Evolutionary conservation across 2,113 vertebrate species (phyloP).

Genomic region (Prinia subflava): DNA sequence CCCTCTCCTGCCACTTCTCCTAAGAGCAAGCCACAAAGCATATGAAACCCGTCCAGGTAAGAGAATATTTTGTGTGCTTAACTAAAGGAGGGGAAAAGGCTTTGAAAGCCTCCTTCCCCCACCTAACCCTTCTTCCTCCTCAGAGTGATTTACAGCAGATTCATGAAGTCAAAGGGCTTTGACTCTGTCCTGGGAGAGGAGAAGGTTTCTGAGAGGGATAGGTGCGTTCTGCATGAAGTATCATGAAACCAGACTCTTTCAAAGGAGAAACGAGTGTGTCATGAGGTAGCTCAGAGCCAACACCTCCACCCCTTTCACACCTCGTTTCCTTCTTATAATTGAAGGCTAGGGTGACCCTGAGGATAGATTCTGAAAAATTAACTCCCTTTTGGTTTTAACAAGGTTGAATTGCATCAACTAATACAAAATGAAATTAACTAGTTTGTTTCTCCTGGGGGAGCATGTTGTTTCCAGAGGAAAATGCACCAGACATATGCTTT

Average conservation of each 20-base stretch:
- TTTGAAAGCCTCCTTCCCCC: not conserved
- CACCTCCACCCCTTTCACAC: not conserved
- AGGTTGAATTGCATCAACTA: not conserved
- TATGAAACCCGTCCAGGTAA: not conserved
- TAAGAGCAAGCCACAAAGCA: not conserved
- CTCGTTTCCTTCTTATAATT: not conserved
- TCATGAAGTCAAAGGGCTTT: not conserved
- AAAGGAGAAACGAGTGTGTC: not conserved
- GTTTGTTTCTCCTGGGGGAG: not conserved
- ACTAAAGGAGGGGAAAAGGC: not conserved
- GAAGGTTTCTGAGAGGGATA: not conserved
- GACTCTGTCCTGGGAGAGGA: not conserved
- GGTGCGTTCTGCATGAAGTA: rapidly evolving
- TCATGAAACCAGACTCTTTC: not conserved
- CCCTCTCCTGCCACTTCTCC: not conserved
- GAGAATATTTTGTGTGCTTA: not conserved
- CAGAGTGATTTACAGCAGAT: not conserved
- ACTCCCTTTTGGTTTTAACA: not conserved
- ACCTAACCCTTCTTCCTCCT: not conserved
- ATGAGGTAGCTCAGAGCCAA: not conserved
- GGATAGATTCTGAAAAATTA: not conserved
- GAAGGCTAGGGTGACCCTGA: not conserved
- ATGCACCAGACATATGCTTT: not conserved
- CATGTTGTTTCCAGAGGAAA: not conserved
- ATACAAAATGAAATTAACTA: not conserved